These are phyloP conservation scores for Scaptomyza pallida DNA, from an alignment of 1,140 invertebrate genomes.

Conservation along the genomic window DNA sequence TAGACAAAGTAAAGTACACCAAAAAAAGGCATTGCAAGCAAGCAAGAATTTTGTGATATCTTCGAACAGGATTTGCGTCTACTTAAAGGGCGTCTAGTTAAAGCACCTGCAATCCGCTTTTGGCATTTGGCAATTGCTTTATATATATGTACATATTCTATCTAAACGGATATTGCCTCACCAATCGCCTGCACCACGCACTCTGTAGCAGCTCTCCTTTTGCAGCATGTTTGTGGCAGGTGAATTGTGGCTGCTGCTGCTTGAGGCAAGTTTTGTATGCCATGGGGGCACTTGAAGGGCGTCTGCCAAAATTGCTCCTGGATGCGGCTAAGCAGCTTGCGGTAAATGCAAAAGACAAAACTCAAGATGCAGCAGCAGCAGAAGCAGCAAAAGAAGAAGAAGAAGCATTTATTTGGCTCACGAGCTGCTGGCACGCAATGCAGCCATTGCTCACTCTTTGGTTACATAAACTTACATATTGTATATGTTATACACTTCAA, in stretches of 20 bases:
- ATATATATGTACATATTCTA: not conserved
- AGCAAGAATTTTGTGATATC: slow-evolving; percentile 2
- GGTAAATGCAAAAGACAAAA: slow-evolving; percentile 33
- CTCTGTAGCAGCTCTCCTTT: not conserved
- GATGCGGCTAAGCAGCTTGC: slow-evolving; percentile 28
- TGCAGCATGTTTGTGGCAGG: slow-evolving; percentile 3
- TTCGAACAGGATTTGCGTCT: slow-evolving; percentile 19
- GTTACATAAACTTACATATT: slow-evolving; percentile 13
- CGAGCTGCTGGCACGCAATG: not conserved
- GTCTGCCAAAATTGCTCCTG: slow-evolving; percentile 10
- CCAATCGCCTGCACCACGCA: not conserved
- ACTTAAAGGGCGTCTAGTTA: slow-evolving; percentile 3
- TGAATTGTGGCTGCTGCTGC: slow-evolving; percentile 13
- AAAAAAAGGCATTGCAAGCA: slow-evolving; percentile 2
- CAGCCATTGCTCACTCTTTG: slow-evolving; percentile 13
- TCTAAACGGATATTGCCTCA: slow-evolving; percentile 36
- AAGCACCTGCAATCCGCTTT: slow-evolving; percentile 9
- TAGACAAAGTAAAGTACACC: not conserved
- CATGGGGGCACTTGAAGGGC: slow-evolving; percentile 17
- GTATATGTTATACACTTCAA: not conserved
- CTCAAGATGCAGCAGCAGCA: not conserved
- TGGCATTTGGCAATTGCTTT: slow-evolving; percentile 33
- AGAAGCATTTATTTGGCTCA: slow-evolving; percentile 5
- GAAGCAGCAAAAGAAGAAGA: not conserved
- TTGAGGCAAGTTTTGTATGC: not conserved